Percentiles rank a stretch among this genome's conserved stretches.
Evolutionary conservation across 2,888 invertebrate species (phyloP).

Genomic region (Galeruca laticollis): DNA sequence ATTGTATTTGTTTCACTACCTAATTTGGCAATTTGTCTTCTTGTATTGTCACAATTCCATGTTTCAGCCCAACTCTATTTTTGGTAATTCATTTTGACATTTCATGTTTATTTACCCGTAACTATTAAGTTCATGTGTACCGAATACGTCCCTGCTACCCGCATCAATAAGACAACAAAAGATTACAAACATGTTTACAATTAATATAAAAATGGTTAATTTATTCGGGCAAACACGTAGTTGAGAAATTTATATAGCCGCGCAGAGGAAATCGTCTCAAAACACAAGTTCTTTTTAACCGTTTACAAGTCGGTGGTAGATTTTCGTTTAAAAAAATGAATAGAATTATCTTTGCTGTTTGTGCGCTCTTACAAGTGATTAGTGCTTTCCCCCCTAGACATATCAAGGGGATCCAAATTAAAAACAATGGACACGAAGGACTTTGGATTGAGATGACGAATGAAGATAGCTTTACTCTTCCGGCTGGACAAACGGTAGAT

Average conservation of each 20-base stretch:
- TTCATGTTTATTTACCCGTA: neutral
- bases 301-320: neutral
- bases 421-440: constrained; percentile 41
- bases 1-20: no score
- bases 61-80: no score
- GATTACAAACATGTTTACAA: constrained; percentile 48
- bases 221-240: constrained; percentile 38
- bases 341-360: constrained; percentile 7
- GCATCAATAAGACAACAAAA: constrained; percentile 43
- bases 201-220: constrained; percentile 44
- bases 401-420: constrained; percentile 46
- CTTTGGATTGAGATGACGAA: constrained; percentile 47
- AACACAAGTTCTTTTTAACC: constrained; percentile 17
- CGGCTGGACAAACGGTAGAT: constrained; percentile 46
- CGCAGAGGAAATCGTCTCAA: constrained; percentile 23
- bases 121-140: neutral
- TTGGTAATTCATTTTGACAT: no score
- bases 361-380: constrained; percentile 25
- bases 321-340: neutral
- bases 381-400: constrained; percentile 28
- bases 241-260: constrained; percentile 30
- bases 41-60: no score
- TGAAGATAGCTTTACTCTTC: constrained; percentile 43
- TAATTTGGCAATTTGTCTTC: no score
- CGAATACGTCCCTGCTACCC: constrained; percentile 11